phyloP scores from a whole-genome alignment of 2,797 vertebrate species.

The Aeoliscus strigatus region DNA sequence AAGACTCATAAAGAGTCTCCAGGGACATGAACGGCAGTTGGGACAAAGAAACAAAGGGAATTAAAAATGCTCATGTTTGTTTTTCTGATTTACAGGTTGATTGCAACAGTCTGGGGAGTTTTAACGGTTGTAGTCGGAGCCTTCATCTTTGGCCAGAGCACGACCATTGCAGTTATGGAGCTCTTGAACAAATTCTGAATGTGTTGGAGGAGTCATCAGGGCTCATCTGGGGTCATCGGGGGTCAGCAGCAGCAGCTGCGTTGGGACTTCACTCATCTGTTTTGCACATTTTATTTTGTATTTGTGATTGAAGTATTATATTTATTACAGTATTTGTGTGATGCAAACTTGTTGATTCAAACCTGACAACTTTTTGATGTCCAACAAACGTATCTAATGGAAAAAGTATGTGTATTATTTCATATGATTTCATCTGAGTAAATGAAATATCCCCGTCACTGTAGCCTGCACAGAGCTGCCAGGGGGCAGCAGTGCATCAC shows the following conservation, averaged over 20 bases:
- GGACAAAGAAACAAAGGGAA: too few species aligned
- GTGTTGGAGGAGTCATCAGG: not conserved
- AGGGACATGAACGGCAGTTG: too few species aligned
- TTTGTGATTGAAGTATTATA: too few species aligned
- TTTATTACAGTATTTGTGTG: too few species aligned
- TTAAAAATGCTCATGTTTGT: too few species aligned
- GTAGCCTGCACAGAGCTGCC: conserved; percentile 7
- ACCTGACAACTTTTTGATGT: too few species aligned
- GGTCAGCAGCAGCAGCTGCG: conserved; percentile 16
- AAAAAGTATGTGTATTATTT: not conserved
- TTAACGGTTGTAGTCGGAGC: conserved; percentile 79
- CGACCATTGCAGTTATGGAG: conserved; percentile 78
- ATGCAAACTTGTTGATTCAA: too few species aligned
- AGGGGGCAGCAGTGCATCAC: conserved; percentile 60
- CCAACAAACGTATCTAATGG: not conserved
- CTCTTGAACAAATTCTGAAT: conserved; percentile 65
- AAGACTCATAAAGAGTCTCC: too few species aligned
- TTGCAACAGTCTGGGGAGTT: conserved; percentile 80
- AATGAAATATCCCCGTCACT: not conserved
- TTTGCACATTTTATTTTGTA: too few species aligned
- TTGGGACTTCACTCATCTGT: conserved; percentile 9
- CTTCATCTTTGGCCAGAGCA: conserved; percentile 90
- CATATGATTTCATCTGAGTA: too few species aligned
- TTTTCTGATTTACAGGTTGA: conserved; percentile 74
- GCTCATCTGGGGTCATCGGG: not conserved